Evolutionary conservation across 2,113 vertebrate genomes (phyloP).

Genomic region (Campylorhamphus procurvoides): DNA sequence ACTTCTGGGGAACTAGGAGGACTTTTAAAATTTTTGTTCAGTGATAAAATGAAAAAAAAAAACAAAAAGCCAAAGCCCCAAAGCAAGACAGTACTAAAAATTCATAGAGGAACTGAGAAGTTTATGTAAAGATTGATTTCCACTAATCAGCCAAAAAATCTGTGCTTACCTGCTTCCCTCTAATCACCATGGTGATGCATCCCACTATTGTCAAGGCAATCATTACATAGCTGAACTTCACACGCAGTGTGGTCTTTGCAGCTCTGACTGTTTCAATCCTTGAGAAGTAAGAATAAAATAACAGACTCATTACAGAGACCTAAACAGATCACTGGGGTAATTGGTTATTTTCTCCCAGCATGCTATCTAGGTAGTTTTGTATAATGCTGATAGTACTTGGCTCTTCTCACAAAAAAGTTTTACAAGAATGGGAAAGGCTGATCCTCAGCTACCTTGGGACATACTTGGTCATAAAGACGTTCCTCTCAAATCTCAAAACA

Average conservation of each 20-base stretch:
- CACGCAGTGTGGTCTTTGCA: conserved; percentile 83
- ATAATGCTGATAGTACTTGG: not conserved
- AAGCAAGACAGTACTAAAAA: not conserved
- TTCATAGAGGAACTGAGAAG: not conserved
- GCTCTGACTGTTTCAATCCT: conserved; percentile 86
- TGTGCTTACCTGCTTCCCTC: conserved; percentile 86
- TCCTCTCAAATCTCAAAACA: not conserved
- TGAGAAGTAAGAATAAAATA: not conserved
- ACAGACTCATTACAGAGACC: not conserved
- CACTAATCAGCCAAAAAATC: not conserved
- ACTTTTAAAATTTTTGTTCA: not conserved
- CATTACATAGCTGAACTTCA: conserved; percentile 88
- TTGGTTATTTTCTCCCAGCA: not conserved
- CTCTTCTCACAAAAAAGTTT: not conserved
- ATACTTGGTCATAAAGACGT: not conserved
- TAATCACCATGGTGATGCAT: conserved; percentile 78
- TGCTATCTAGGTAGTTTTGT: not conserved
- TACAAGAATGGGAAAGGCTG: not conserved
- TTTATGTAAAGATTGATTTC: not conserved
- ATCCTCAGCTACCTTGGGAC: not conserved
- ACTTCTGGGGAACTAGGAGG: not conserved
- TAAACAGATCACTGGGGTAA: not conserved
- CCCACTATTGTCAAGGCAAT: conserved; percentile 81
- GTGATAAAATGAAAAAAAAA: not conserved
- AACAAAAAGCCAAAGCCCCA: not conserved